These are phyloP conservation scores for Oikopleura dioica DNA, from an alignment of 23 tunicate genomes.

Conservation along the genomic window DNA sequence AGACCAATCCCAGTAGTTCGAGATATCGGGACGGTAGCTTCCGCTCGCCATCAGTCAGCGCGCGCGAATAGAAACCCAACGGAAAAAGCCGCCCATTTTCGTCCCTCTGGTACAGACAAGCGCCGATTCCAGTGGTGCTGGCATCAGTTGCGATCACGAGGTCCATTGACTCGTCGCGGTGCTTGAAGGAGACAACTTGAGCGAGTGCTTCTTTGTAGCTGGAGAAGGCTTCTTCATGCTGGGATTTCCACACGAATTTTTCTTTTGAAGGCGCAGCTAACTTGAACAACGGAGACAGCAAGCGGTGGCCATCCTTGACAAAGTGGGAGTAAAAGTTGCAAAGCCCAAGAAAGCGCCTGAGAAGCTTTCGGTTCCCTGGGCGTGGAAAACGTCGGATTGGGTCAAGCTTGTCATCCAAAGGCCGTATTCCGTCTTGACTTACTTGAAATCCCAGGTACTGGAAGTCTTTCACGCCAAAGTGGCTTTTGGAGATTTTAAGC, in stretches of 20 bases:
- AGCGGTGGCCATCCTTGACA: background rate
- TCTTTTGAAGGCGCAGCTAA: too few species aligned
- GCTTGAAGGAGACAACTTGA: too few species aligned
- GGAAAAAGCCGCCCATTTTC: background rate
- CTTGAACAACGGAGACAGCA: background rate
- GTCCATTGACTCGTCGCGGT: too few species aligned
- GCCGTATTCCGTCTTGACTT: background rate
- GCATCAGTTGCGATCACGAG: too few species aligned
- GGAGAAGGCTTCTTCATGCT: too few species aligned
- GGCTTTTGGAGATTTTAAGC: background rate
- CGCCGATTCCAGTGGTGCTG: background rate
- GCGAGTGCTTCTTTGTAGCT: too few species aligned
- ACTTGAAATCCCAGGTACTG: constrained; percentile 2
- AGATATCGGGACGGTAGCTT: background rate
- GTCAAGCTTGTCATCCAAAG: background rate
- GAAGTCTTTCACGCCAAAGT: background rate
- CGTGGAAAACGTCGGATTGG: background rate
- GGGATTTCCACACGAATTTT: too few species aligned
- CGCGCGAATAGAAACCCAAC: background rate
- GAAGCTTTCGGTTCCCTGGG: background rate
- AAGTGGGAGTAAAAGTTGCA: background rate
- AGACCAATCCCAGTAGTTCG: background rate
- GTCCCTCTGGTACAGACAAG: background rate
- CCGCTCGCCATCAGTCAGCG: background rate
- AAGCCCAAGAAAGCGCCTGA: background rate